Base-by-base conservation (phyloP, 2,113 vertebrate genomes). In the Sardina pilchardus region DNA sequence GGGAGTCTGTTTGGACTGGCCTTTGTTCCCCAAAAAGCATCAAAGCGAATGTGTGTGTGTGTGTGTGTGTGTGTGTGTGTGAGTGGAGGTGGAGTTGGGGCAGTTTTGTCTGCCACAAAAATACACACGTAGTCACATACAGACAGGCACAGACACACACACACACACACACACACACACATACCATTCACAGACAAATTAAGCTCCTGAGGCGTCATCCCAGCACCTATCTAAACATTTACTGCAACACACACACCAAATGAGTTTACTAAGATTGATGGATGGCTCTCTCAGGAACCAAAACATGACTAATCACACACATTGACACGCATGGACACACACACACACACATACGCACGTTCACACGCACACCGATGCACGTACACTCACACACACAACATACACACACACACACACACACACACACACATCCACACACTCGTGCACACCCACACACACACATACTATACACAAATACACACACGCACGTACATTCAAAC, bases 351-450 rank as follows among this genome's bases (percentile, higher is more conserved):
- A 56, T 12, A 17, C 39, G n/a, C n/a, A n/a, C n/a, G n/a, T n/a
- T 1, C 43, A 92, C 88, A 83, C 59, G 39, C 53, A 85, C 39
- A 42, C 39, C n/a, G n/a, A n/a, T n/a, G n/a, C n/a, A n/a, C n/a
- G n/a, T n/a, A 42, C 39, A 39, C 39, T 3, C 39, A 42, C 39
- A 42, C 39, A 42, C 39, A 39, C 39, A 39, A 39, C 39, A 42
- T 42, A 4, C 39, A 42, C 1, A 4, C 48, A 4, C 2, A 50
- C 48, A 17, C 48, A 50, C 48, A 50, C 48, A 17, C 53, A 56
- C 53, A 56, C 9, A 24, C 1, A n/a, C 24, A 63, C n/a, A n/a
- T n/a, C n/a, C n/a, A n/a, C n/a, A n/a, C n/a, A n/a, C n/a, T n/a
- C n/a, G n/a, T 3, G 24, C 59, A 63, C 59, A n/a, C 17, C 21